Conservation (phyloP, 2,113 vertebrate genomes). For the Sceloporus tristichus region DNA sequence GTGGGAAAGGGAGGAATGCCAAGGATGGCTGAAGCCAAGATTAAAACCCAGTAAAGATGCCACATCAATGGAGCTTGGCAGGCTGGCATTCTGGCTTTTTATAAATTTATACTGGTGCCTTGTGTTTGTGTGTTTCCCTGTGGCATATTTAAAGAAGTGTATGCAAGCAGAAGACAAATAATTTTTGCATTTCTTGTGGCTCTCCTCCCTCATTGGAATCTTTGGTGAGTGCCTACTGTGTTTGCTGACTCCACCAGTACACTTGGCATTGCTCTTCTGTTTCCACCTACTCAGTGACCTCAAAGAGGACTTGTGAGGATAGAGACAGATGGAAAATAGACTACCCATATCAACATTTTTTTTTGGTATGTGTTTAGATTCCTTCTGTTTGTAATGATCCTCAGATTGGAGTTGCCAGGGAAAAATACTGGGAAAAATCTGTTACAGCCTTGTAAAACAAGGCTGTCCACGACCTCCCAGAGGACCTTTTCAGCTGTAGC, state of each 20-base stretch:
- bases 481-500: too few relatives aligned
- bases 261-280: conserved; percentile 40
- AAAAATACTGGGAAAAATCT: too few relatives aligned
- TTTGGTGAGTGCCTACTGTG: conserved; percentile 49
- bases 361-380: neutral
- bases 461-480: too few relatives aligned
- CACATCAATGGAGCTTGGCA: conserved; percentile 56
- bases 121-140: conserved; percentile 49
- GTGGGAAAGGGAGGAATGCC: conserved; percentile 28
- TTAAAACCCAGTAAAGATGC: conserved; percentile 59
- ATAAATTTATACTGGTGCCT: conserved; percentile 67
- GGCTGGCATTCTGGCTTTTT: conserved; percentile 42
- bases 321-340: conserved; percentile 45
- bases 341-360: neutral
- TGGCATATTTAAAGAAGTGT: conserved; percentile 64
- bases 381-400: neutral
- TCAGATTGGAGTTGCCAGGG: neutral
- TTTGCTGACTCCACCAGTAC: conserved; percentile 62
- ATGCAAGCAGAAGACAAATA: conserved; percentile 59
- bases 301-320: conserved; percentile 63
- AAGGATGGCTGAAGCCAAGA: conserved; percentile 35
- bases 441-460: neutral
- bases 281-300: neutral
- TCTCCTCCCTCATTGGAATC: conserved; percentile 58
- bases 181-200: conserved; percentile 55